Evolutionary conservation across 2,797 vertebrate species (phyloP), one percentile per base, ranked within the genome.

Genomic region (Distichodus sexfasciatus): DNA sequence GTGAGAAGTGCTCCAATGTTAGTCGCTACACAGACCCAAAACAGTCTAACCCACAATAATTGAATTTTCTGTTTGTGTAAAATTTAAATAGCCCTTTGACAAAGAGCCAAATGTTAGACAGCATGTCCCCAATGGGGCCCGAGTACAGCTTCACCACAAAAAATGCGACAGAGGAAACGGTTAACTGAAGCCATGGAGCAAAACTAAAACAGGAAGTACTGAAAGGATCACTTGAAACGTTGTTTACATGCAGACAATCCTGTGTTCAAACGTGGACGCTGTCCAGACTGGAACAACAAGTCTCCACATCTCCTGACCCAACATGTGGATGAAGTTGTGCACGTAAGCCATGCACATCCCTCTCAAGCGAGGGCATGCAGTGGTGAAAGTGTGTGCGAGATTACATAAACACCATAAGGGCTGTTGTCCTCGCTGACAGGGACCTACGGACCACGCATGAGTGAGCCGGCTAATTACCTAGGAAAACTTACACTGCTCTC

Each of bases 131-230:
- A 14, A 59, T 15, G 24, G 9, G 19, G 28, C 17, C 6, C 9
- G 17, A n/a, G n/a, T 26, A 41, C n/a, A 36, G 29, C 36, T 46
- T 19, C 44, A 28, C 29, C 46, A 59, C 40, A 66, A 66, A 65
- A 26, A 58, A n/a, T n/a, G 72, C 78, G 59, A 62, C 44, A 80
- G 69, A 83, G 84, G 82, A 88, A 89, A 85, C 74, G 11, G 80
- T 85, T 82, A 55, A 8, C 69, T 74, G 44, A 75, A 81, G 66
- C 84, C 81, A 77, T 41, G 33, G 51, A 75, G 50, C 44, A 73
- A 82, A 81, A 77, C 54, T 73, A 75, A 80, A 90, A 89, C 86
- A 90, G 88, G 87, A 90, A 86, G 79, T 72, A 3, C 12, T 26
- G 53, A 36, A 51, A 40, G 67, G 76, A 79, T 64, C 74, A 85